phyloP scores from a whole-genome alignment of 2,888 invertebrate genomes.

The Gymnoscelis rufifasciata region DNA sequence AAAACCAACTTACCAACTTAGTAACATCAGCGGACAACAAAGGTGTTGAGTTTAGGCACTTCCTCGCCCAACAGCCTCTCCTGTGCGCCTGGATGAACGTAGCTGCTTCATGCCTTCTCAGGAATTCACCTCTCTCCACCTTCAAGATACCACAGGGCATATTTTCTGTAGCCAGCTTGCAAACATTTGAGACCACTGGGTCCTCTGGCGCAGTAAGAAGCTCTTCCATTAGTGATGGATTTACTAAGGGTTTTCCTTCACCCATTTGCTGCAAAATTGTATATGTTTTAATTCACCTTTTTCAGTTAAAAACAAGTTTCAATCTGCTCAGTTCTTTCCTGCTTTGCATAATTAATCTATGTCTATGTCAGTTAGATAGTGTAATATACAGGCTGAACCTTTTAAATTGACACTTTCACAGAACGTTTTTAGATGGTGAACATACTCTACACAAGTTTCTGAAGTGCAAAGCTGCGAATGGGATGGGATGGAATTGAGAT shows the following conservation, averaged over 20 bases:
- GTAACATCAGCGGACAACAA: conserved; percentile 44
- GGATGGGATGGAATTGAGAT: too few relatives aligned
- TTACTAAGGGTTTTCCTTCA: conserved; percentile 40
- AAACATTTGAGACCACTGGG: conserved; percentile 45
- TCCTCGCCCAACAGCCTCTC: conserved; percentile 60
- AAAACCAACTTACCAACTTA: conserved; percentile 53
- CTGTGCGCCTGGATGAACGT: conserved; percentile 57
- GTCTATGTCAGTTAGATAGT: too few relatives aligned
- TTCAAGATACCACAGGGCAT: conserved; percentile 56
- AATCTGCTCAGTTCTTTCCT: too few relatives aligned
- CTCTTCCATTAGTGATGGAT: conserved; percentile 35
- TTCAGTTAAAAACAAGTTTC: too few relatives aligned
- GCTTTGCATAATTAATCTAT: too few relatives aligned
- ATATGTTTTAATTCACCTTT: background rate
- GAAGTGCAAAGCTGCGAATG: too few relatives aligned
- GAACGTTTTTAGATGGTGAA: too few relatives aligned
- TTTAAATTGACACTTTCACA: too few relatives aligned
- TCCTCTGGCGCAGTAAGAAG: conserved; percentile 36
- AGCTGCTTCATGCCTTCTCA: conserved; percentile 58
- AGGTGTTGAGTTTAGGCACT: conserved; percentile 38
- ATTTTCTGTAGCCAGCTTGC: conserved; percentile 55
- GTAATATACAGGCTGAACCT: too few relatives aligned
- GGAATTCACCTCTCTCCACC: conserved; percentile 49
- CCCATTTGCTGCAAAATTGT: background rate
- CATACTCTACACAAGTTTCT: too few relatives aligned